Conservation (phyloP, 2,888 invertebrate species). For the Timema podura region DNA sequence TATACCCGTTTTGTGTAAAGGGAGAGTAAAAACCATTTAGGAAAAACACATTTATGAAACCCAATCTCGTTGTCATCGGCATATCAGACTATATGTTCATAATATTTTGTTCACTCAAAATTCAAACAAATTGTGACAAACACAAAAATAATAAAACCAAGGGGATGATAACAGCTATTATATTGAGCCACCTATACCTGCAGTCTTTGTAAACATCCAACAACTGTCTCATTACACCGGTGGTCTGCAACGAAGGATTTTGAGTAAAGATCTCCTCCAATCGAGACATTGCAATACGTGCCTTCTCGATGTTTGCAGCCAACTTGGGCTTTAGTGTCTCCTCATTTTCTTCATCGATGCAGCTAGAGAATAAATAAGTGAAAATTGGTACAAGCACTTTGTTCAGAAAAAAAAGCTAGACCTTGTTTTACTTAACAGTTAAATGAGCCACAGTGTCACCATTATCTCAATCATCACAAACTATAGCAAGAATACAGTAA, state of each 20-base stretch:
- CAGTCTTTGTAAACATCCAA: constrained; percentile 81
- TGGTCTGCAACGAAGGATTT: constrained; percentile 69
- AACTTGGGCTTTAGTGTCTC: constrained; percentile 53
- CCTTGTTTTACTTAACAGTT: background rate
- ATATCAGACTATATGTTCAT: too few species aligned
- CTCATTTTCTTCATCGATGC: constrained; percentile 35
- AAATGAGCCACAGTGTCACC: background rate
- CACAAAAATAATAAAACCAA: too few species aligned
- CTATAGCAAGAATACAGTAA: too few species aligned
- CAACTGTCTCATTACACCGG: constrained; percentile 71
- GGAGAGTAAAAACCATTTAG: too few species aligned
- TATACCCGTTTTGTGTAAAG: too few species aligned
- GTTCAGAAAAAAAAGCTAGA: background rate
- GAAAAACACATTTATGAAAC: too few species aligned
- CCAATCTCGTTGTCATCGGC: too few species aligned
- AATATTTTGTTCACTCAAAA: too few species aligned
- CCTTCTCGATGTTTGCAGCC: constrained; percentile 72
- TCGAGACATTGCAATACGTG: constrained; percentile 67
- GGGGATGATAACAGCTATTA: too few species aligned
- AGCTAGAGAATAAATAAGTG: constrained; percentile 14
- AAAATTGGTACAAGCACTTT: too few species aligned
- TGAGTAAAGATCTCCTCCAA: constrained; percentile 76
- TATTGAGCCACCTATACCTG: constrained; percentile 39
- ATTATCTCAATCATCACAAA: too few species aligned
- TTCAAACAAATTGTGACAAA: too few species aligned